Conservation (phyloP, 2,888 invertebrate species). For the Callyntrura guangdongensis region DNA sequence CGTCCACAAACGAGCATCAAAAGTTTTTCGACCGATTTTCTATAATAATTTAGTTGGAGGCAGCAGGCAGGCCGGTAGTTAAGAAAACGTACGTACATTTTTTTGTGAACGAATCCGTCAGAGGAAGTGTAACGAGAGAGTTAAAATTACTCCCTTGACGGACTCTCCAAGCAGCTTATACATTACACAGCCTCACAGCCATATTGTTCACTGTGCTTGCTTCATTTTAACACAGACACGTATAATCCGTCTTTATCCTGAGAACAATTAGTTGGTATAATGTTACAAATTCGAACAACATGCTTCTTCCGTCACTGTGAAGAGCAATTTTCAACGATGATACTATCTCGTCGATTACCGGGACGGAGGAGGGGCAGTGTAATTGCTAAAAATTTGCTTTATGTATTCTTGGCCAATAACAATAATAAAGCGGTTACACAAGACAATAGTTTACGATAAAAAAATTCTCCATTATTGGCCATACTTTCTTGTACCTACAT, state of each 20-base stretch:
- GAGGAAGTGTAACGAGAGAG: slow-evolving; percentile 34
- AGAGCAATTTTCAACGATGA: slow-evolving; percentile 40
- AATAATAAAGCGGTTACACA: slow-evolving; percentile 51
- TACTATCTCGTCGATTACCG: slow-evolving; percentile 15
- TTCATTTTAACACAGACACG: neutral
- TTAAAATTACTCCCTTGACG: slow-evolving; percentile 24
- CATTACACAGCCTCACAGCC: slow-evolving; percentile 1
- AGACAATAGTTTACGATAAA: neutral
- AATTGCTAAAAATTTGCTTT: slow-evolving; percentile 70
- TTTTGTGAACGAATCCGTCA: neutral
- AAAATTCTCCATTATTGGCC: neutral
- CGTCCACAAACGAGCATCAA: neutral
- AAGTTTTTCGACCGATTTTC: neutral
- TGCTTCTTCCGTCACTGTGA: slow-evolving; percentile 43
- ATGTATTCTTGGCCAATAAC: slow-evolving; percentile 72
- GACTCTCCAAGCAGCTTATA: neutral
- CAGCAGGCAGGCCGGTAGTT: neutral
- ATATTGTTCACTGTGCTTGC: slow-evolving; percentile 22
- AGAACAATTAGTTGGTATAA: slow-evolving; percentile 35
- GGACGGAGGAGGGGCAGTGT: slow-evolving; percentile 52
- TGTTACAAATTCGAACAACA: slow-evolving; percentile 75
- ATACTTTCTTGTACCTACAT: neutral
- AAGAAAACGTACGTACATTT: too few relatives aligned
- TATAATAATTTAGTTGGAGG: neutral
- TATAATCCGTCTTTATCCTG: neutral